A percentile compares a stretch with the other conserved stretches of the same genome.
Evolutionary conservation across 2,888 invertebrate species (phyloP).

Genomic region (Aleiodes testaceus): DNA sequence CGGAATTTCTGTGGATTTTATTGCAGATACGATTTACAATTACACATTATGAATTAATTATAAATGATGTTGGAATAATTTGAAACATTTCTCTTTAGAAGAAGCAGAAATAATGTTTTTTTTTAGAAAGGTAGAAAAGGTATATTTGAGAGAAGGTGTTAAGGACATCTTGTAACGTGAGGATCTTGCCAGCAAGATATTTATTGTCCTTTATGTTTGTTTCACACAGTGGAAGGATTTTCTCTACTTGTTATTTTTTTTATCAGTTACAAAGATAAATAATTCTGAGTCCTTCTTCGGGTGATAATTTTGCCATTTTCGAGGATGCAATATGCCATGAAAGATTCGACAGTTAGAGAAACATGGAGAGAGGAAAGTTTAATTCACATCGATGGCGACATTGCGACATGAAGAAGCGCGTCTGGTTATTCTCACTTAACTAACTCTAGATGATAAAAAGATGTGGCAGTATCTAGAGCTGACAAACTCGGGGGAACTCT

Average conservation of each 20-base stretch:
- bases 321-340: no score
- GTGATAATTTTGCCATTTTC: no score
- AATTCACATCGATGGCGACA: slow-evolving; percentile 15
- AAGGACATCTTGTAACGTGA: slow-evolving; percentile 46
- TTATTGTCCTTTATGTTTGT: slow-evolving; percentile 35
- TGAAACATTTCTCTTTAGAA: no score
- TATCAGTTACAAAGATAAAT: background rate
- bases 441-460: slow-evolving; percentile 41
- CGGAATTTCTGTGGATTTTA: background rate
- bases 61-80: no score
- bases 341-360: background rate
- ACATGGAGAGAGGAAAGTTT: background rate
- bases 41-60: background rate
- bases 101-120: background rate
- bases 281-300: background rate
- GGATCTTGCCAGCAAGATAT: slow-evolving; percentile 42
- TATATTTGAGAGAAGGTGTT: slow-evolving; percentile 40
- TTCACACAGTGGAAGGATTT: background rate
- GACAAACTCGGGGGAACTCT: background rate
- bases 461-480: background rate
- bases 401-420: slow-evolving; percentile 47
- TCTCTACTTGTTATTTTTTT: slow-evolving; percentile 1
- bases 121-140: slow-evolving; percentile 25
- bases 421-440: slow-evolving; percentile 49
- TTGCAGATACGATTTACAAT: slow-evolving; percentile 16